Base-by-base conservation (phyloP, 2,888 invertebrate genomes). In the Eupsilia transversa region DNA sequence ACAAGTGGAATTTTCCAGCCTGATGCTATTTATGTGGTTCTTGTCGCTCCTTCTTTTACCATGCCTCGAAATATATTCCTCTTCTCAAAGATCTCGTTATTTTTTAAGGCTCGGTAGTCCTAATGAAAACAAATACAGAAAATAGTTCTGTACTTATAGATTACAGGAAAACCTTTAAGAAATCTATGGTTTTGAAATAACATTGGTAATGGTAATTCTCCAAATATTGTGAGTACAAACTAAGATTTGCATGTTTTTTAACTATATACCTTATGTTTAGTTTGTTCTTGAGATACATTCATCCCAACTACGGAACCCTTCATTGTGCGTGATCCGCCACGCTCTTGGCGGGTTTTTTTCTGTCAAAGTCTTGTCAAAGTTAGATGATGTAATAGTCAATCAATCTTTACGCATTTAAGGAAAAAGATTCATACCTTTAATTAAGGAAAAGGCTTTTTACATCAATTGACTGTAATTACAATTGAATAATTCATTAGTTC, bases 401-500 rank as follows among this genome's bases (percentile, higher is more conserved):
- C 27, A n/a, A 69, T 59, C 33, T 10, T 59, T 33, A 33, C 6
- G 20, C 3, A n/a, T 65, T 23, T 46, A 20, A 20, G 30, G 27
- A 46, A 74, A 79, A 59, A 35, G 46, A 71, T 64, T 46, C 38
- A 49, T 35, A 41, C 38, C 33, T 43, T 33, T 73, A 41, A 67
- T 67, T 68, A n/a, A 20, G 14, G 9, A 61, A 78, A 74, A 65
- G 30, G 30, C 61, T 38, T 59, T 71, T 71, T 30, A 64, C 68
- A 81, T 83, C 23, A 80, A 70, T 83, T 69, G 52, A 9, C 33
- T 10, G 20, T 80, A 69, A 83, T 83, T 72, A 66, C 70, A 73
- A 74, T 66, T 69, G 77, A 72, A 82, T 83, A 80, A 83, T 83
- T 76, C 77, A 83, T 68, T 68, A 38, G 30, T 54, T 52, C 56